Percentiles rank a stretch among this genome's conserved stretches.
phyloP scores from a whole-genome alignment of 2,113 vertebrate genomes.

The Microcebus griseorufus region DNA sequence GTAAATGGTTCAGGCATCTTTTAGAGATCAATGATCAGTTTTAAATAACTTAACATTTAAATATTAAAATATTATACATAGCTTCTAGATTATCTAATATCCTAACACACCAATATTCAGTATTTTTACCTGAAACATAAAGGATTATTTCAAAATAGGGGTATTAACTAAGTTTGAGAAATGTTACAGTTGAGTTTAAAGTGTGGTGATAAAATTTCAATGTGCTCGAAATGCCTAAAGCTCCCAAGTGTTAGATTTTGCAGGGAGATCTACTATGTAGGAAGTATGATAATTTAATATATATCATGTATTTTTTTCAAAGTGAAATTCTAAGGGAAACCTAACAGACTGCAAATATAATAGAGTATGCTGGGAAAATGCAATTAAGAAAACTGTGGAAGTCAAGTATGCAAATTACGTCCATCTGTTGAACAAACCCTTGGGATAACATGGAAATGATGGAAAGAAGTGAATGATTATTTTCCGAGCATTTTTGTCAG shows the following conservation, averaged over 20 bases:
- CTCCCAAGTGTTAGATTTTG: neutral
- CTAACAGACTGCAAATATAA: conserved; percentile 53
- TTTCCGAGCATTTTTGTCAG: conserved; percentile 44
- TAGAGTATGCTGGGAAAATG: conserved; percentile 49
- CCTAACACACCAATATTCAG: neutral
- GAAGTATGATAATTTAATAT: conserved; percentile 20
- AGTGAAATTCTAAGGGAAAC: conserved; percentile 22
- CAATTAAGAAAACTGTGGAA: conserved; percentile 65
- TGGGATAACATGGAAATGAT: conserved; percentile 47
- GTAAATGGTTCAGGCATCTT: neutral
- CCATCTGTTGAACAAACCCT: conserved; percentile 70
- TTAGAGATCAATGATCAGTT: neutral
- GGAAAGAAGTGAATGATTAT: conserved; percentile 40
- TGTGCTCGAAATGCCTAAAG: neutral
- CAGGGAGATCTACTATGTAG: neutral
- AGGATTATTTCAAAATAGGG: neutral
- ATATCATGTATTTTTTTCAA: conserved; percentile 22
- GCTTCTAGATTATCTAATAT: neutral
- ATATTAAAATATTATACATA: neutral
- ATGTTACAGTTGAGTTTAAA: neutral
- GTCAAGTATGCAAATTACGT: conserved; percentile 67
- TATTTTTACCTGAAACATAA: neutral
- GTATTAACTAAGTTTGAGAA: neutral
- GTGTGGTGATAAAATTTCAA: neutral
- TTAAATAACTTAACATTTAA: neutral